A percentile compares a stretch with the other conserved stretches of the same genome.
These are phyloP conservation scores for Chionomys nivalis DNA, from an alignment of 2,113 vertebrate genomes.

Conservation along the genomic window DNA sequence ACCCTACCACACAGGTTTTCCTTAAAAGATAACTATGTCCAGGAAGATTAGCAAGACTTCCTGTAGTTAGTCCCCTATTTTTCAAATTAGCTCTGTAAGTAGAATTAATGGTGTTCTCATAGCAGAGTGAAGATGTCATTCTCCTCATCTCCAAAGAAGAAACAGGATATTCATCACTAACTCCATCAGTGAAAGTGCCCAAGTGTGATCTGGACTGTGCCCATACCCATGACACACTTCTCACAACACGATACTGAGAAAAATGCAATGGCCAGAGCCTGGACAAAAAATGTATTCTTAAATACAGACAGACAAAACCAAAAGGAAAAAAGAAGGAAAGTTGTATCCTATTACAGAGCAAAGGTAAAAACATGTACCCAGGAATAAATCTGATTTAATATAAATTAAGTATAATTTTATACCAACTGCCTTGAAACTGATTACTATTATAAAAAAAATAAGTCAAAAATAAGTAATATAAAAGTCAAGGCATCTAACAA, in stretches of 20 bases:
- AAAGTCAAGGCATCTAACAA: conserved; percentile 49
- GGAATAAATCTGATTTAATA: not conserved
- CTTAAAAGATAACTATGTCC: conserved; percentile 24
- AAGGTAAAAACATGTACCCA: not conserved
- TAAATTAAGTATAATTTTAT: conserved; percentile 46
- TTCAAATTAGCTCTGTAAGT: conserved; percentile 43
- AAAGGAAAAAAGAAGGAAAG: not conserved
- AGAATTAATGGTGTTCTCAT: conserved; percentile 42
- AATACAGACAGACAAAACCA: conserved; percentile 37
- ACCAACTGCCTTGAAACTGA: conserved; percentile 40
- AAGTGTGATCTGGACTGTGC: not conserved
- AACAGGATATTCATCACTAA: not conserved
- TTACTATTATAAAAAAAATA: conserved; percentile 65
- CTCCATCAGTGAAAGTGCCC: not conserved
- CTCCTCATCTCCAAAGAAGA: not conserved
- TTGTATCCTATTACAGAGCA: not conserved
- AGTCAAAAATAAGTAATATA: conserved; percentile 47
- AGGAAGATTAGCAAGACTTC: conserved; percentile 33
- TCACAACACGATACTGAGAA: not conserved
- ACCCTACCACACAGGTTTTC: conserved; percentile 31
- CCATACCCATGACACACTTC: not conserved
- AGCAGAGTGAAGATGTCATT: not conserved
- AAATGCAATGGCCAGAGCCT: conserved; percentile 46
- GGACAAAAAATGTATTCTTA: conserved; percentile 46
- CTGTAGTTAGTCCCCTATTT: not conserved